Percentiles rank a stretch among this genome's conserved stretches.
Conservation (phyloP, 2,797 vertebrate genomes). For the Dermochelys coriacea region DNA sequence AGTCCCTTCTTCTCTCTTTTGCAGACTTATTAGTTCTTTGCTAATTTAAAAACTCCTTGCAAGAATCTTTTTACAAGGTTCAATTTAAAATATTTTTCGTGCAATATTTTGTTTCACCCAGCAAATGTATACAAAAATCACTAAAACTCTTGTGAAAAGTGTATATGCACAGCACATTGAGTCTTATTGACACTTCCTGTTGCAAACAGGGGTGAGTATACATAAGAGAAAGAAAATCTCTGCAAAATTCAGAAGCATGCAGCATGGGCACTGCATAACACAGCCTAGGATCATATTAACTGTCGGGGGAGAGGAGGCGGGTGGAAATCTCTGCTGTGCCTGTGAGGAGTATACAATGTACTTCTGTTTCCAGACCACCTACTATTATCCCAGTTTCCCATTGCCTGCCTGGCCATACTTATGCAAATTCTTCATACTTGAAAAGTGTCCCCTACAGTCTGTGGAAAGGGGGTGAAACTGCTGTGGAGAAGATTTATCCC, state of each 20-base stretch:
- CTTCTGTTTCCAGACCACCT: rapidly evolving
- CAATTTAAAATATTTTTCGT: neutral
- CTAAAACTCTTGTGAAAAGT: neutral
- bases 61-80: constrained; percentile 19
- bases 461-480: neutral
- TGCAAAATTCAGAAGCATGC: neutral
- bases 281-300: neutral
- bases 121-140: neutral
- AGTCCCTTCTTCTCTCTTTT: neutral
- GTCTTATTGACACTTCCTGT: neutral
- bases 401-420: neutral
- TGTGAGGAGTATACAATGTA: neutral
- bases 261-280: neutral
- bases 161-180: neutral
- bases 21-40: neutral
- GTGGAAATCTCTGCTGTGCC: neutral
- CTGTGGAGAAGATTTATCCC: neutral
- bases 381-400: neutral
- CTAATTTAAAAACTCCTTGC: neutral
- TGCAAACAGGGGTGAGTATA: constrained; percentile 9
- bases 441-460: neutral
- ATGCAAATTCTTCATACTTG: neutral
- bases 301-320: neutral
- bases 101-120: neutral
- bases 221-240: neutral